Evolutionary conservation across 2,888 invertebrate species (phyloP).

Genomic region (Acanthosoma haemorrhoidale): DNA sequence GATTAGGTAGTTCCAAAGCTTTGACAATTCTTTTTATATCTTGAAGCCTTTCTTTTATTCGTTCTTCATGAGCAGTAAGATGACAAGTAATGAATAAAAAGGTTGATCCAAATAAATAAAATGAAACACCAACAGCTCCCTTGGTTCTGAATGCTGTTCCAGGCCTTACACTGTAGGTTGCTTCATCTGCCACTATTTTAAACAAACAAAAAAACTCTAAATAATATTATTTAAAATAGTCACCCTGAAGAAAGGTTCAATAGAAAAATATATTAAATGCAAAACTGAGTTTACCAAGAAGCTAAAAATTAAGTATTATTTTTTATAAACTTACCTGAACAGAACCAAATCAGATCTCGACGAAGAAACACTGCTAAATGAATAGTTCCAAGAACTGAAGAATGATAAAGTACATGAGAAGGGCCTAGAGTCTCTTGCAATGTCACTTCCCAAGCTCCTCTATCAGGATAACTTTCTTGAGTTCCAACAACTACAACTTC

Average conservation of each 20-base stretch:
- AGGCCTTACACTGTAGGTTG: conserved; percentile 78
- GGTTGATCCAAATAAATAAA: conserved; percentile 90
- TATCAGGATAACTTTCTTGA: conserved; percentile 85
- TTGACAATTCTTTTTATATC: conserved; percentile 80
- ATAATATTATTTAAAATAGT: too few species aligned
- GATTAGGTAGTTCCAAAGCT: conserved; percentile 75
- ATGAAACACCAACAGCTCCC: conserved; percentile 88
- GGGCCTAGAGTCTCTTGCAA: conserved; percentile 91
- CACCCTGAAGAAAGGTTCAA: too few species aligned
- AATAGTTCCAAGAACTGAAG: conserved; percentile 74
- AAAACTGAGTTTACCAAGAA: too few species aligned
- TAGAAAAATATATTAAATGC: too few species aligned
- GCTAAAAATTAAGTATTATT: neutral
- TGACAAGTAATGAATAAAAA: conserved; percentile 94
- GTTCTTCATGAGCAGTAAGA: conserved; percentile 77
- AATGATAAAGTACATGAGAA: conserved; percentile 84
- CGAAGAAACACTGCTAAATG: conserved; percentile 83
- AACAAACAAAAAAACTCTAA: neutral
- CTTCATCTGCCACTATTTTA: conserved; percentile 77
- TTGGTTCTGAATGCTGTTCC: conserved; percentile 89
- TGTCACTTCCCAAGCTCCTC: conserved; percentile 77
- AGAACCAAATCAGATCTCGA: conserved; percentile 92
- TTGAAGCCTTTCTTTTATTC: conserved; percentile 72
- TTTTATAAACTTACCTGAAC: conserved; percentile 56
- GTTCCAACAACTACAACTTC: conserved; percentile 90